Evolutionary conservation across 2,888 invertebrate species (phyloP), one percentile per base, ranked within the genome.

Genomic region (Rhodophaea formosa): DNA sequence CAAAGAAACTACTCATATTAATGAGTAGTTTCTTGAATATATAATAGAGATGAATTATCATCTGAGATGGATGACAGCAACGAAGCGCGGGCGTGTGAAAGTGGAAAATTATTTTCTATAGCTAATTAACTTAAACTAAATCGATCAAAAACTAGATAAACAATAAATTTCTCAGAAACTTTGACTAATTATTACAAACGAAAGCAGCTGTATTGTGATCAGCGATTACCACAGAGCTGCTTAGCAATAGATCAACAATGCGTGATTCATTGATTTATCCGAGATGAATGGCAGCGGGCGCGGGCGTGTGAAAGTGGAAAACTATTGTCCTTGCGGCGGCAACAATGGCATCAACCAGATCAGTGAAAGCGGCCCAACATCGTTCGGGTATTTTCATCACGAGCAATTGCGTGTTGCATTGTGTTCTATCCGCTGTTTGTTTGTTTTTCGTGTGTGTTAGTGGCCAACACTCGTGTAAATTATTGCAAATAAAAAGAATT

Each of bases 301-400:
- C 71, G 68, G 77, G 76, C 78, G 80, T 80, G 82, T 81, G 86
- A 86, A 86, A 86, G 85, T 79, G 72, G 67, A 66, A 72, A 77
- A 67, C 74, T 60, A 84, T 86, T 86, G 87, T 86, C 84, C 86
- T 84, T 75, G 32, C 32, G 15, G 8, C 8, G 47, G 47, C 67
- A 62, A 84, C 84, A 84, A 84, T 83, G 67, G 75, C 71, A 66
- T 75, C 75, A 81, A 83, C 80, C 82, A 75, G 79, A 86, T 78
- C 78, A 80, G 88, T 81, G 88, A 88, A 88, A 88, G 87, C 35
- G 35, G 47, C 29, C 32, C 8, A 14, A 32, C 39, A 30, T 5
- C 32, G 32, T 45, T 45, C 30, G 32, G 30, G 14, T 23, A 42
- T 32, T 43, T 14, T n/a, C 29, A 14, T 49, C 8, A 30, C 30